phyloP scores from a whole-genome alignment of 2,113 vertebrate genomes.

The Thomomys bottae region DNA sequence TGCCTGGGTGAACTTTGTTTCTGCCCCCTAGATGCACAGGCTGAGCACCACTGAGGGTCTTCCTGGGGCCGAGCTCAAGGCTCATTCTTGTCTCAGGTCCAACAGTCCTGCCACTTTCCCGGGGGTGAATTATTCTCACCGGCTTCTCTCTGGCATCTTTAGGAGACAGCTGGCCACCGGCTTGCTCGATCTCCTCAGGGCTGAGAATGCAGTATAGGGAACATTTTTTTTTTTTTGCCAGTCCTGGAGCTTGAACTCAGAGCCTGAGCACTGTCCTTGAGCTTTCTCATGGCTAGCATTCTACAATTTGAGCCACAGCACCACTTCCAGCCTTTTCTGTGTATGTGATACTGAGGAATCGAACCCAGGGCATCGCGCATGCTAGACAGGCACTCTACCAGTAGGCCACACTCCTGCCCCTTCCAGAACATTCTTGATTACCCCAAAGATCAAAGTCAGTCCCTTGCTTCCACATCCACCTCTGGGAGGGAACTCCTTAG shows the following conservation, averaged over 20 bases:
- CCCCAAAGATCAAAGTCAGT: too few relatives aligned
- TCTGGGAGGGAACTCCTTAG: neutral
- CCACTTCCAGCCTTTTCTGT: too few relatives aligned
- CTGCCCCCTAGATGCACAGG: neutral
- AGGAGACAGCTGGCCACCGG: neutral
- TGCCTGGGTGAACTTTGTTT: neutral
- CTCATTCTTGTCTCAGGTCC: neutral
- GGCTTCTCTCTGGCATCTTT: neutral
- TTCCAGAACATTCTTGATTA: neutral
- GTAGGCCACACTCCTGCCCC: too few relatives aligned
- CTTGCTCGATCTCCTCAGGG: neutral
- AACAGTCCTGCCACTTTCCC: neutral
- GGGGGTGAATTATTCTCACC: neutral
- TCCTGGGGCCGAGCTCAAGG: neutral
- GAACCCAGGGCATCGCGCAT: too few relatives aligned
- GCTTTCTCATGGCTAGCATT: too few relatives aligned
- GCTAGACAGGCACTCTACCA: too few relatives aligned
- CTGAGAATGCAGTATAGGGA: neutral
- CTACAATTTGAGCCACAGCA: too few relatives aligned
- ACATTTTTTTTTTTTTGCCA: neutral
- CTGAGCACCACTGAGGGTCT: neutral
- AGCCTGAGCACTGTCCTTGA: too few relatives aligned
- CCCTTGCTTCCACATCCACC: accelerated
- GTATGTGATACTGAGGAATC: too few relatives aligned
- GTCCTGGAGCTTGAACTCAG: too few relatives aligned